Evolutionary conservation across 2,797 vertebrate species (phyloP).

Genomic region (Sternotherus odoratus): DNA sequence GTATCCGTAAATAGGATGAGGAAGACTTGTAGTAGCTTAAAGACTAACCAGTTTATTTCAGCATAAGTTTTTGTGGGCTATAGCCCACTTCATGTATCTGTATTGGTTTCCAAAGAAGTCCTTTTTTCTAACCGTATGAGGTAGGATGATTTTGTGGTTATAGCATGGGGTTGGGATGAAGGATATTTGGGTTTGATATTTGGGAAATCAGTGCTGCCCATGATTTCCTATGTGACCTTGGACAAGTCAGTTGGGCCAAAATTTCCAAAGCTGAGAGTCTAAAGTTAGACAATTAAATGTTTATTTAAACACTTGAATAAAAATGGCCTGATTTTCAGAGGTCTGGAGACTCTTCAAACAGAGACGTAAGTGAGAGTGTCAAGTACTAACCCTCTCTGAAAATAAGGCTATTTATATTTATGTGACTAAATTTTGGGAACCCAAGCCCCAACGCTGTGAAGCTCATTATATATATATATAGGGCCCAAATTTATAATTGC

Average conservation of each 20-base stretch:
- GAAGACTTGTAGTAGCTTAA: no score
- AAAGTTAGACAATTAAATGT: conserved; percentile 9
- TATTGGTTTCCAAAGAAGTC: neutral
- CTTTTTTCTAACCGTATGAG: neutral
- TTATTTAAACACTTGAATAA: neutral
- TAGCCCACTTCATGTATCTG: no score
- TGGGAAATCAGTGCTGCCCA: neutral
- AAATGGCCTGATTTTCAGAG: neutral
- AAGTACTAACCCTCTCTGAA: neutral
- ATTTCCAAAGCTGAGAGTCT: neutral
- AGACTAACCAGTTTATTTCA: no score
- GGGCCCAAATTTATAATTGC: neutral
- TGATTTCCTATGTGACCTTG: neutral
- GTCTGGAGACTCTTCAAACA: neutral
- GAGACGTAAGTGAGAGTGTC: neutral
- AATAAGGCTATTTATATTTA: neutral
- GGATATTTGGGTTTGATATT: neutral
- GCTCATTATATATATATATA: neutral
- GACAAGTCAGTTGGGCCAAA: neutral
- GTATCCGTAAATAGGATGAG: no score
- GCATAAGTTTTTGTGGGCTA: no score
- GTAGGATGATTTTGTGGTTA: neutral
- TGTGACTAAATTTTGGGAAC: neutral
- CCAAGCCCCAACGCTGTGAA: neutral
- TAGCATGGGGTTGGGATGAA: neutral